A percentile compares a stretch with the other conserved stretches of the same genome.
Conservation (phyloP, 37 sponge, comb jelly and placozoan species). For the Crambe crambe region DNA sequence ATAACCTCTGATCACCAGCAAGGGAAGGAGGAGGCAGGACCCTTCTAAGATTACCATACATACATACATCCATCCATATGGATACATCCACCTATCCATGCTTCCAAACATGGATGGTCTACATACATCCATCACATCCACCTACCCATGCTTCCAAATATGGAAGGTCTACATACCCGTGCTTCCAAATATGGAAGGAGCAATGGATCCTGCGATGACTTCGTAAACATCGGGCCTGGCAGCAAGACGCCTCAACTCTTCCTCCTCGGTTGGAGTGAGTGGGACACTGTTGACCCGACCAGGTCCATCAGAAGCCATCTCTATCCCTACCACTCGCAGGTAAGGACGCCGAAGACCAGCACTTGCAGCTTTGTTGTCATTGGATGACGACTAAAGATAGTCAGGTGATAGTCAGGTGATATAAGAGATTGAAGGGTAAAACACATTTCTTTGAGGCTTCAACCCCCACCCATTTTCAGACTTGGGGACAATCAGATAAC, state of each 20-base stretch:
- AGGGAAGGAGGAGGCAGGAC: not conserved
- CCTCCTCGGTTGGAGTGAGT: slow-evolving; percentile 92
- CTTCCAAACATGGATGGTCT: slow-evolving; percentile 27
- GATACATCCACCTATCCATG: slow-evolving; percentile 30
- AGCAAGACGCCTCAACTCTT: slow-evolving; percentile 79
- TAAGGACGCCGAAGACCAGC: slow-evolving; percentile 96
- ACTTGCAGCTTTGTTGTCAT: slow-evolving; percentile 61
- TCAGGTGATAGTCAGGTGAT: too few relatives aligned
- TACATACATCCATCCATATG: not conserved
- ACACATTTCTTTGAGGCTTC: too few relatives aligned
- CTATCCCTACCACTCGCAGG: slow-evolving; percentile 92
- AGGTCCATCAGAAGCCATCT: slow-evolving; percentile 86
- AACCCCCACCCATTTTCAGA: too few relatives aligned
- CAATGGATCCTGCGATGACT: slow-evolving; percentile 73
- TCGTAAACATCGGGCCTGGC: slow-evolving; percentile 86
- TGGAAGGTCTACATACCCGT: slow-evolving; percentile 38
- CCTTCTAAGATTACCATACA: not conserved
- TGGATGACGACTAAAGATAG: not conserved
- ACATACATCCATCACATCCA: not conserved
- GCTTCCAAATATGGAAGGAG: slow-evolving; percentile 99
- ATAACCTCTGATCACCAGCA: not conserved
- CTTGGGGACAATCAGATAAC: too few relatives aligned
- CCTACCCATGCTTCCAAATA: slow-evolving; percentile 61
- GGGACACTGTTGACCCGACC: slow-evolving; percentile 70
- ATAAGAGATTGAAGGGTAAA: slow-evolving; percentile 1